A percentile compares a stretch with the other conserved stretches of the same genome.
phyloP scores from a whole-genome alignment of 2,888 invertebrate species.

The Orthosia gothica region DNA sequence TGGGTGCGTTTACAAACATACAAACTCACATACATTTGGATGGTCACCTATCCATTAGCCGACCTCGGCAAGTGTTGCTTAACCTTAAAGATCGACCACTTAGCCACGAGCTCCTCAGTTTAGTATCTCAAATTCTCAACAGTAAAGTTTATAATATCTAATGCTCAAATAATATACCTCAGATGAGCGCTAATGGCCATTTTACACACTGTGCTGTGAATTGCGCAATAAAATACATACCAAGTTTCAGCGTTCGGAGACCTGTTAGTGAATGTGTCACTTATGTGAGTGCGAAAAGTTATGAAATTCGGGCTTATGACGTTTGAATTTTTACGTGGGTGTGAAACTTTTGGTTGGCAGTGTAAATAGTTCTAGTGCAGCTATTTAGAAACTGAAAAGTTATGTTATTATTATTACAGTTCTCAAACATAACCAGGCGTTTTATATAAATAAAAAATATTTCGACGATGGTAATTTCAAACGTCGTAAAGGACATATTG shows the following conservation, averaged over 20 bases:
- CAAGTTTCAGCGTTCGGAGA: conserved; percentile 32
- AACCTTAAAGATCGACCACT: too few relatives aligned
- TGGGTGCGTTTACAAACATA: too few relatives aligned
- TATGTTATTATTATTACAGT: not conserved
- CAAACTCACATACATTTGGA: too few relatives aligned
- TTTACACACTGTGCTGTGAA: conserved; percentile 49
- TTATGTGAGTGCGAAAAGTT: conserved; percentile 38
- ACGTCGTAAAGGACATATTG: too few relatives aligned
- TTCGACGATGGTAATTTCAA: too few relatives aligned
- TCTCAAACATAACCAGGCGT: too few relatives aligned
- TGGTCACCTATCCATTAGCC: too few relatives aligned
- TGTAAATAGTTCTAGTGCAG: not conserved
- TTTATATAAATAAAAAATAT: too few relatives aligned
- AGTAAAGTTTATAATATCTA: conserved; percentile 13
- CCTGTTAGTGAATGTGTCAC: conserved; percentile 21
- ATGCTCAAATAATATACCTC: conserved; percentile 11
- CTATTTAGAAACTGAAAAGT: not conserved
- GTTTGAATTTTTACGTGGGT: conserved; percentile 8
- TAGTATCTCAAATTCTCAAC: not conserved
- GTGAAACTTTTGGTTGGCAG: conserved; percentile 23
- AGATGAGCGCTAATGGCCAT: conserved; percentile 43
- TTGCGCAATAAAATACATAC: conserved; percentile 52
- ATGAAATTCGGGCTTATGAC: conserved; percentile 14
- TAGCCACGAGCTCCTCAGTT: too few relatives aligned
- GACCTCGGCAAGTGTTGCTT: too few relatives aligned